Evolutionary conservation across 2,113 vertebrate species (phyloP).

Genomic region (Axis porcinus): DNA sequence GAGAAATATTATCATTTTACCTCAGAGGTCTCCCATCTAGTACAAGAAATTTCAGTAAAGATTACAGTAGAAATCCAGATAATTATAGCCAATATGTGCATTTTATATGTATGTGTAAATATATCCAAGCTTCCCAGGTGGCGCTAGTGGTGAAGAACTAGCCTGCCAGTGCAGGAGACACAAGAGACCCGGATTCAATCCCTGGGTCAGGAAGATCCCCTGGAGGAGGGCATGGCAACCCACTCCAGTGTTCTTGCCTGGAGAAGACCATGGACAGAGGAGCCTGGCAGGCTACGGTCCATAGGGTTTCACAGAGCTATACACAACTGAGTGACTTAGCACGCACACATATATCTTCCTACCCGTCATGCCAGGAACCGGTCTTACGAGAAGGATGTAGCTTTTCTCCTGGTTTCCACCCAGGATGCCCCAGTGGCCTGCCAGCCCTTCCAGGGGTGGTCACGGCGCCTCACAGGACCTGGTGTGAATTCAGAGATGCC

Average conservation of each 20-base stretch:
- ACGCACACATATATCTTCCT: background rate
- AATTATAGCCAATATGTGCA: background rate
- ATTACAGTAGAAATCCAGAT: background rate
- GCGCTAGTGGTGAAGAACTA: background rate
- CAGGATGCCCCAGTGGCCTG: fast-evolving
- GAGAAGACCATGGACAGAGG: background rate
- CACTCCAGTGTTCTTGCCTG: background rate
- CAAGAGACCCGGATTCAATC: background rate
- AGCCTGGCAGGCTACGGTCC: background rate
- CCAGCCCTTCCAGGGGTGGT: fast-evolving
- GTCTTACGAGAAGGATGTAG: fast-evolving
- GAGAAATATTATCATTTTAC: background rate
- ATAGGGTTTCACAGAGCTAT: background rate
- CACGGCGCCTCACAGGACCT: fast-evolving
- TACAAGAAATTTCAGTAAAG: background rate
- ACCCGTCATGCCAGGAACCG: fast-evolving
- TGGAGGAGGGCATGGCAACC: background rate
- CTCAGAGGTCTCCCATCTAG: fast-evolving
- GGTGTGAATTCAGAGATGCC: background rate
- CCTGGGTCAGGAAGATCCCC: too few species aligned
- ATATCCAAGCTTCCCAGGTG: background rate
- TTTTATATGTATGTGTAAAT: background rate
- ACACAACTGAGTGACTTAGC: background rate
- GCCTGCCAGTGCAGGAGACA: fast-evolving
- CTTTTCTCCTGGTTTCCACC: fast-evolving